Evolutionary conservation across 2,888 invertebrate species (phyloP), one percentile per base, ranked within the genome.

Genomic region (Drosophila falleni): DNA sequence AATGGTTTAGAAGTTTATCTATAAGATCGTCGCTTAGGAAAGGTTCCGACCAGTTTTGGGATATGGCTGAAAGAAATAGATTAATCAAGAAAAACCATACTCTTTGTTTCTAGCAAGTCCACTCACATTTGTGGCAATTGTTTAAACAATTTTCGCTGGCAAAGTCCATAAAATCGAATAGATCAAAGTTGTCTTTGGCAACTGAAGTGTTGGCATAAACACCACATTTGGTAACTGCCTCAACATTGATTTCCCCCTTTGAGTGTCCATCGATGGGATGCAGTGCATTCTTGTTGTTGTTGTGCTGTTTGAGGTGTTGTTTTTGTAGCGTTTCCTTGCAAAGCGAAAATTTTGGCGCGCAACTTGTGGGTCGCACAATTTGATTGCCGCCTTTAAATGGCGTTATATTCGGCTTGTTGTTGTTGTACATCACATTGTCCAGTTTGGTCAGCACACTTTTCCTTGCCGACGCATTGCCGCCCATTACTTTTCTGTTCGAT

Each of bases 241-340:
- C 1, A 5, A 9, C 1, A 31, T 31, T 10, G 33, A 50, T 0
- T 31, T 13, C 23, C 16, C 10, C 23, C 33, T 49, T 54, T 5
- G n/a, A 16, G 0, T 9, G 42, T 0, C 29, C n/a, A 9, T 42
- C 61, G 15, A 42, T 46, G 5, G 51, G 33, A 1, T 23, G 42
- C 2, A 29, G 23, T 1, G 50, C n/a, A 0, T 60, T 29, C 15
- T 23, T 31, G 2, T 1, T 15, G 0, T 19, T 31, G 2, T 1
- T 15, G 0, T 19, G 29, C 9, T 58, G 56, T 19, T 37, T 44
- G 1, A 15, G 64, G 31, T 70, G 70, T 16, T 65, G 71, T 26
- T 60, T 74, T 15, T 62, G 80, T 31, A 77, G 29, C 8, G 75
- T 79, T 31, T 77, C 75, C 41, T 65, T 74, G 65, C 79, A 74